Conservation (phyloP, 2,797 vertebrate genomes). For the Tympanoctomys barrerae region DNA sequence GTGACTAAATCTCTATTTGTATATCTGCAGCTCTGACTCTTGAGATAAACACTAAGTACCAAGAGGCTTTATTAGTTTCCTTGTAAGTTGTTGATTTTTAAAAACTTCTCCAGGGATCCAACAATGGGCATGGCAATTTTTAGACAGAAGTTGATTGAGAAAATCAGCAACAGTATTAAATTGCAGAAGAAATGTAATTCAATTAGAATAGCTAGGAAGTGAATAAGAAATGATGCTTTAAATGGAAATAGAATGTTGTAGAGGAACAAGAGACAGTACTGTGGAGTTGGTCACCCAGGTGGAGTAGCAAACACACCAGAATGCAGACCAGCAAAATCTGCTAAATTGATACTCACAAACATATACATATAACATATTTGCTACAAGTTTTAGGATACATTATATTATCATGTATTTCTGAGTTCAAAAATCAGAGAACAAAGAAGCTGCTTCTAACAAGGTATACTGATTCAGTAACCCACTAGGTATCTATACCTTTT, state of each 20-base stretch:
- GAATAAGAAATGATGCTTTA: background rate
- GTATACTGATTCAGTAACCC: background rate
- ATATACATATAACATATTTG: background rate
- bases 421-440: background rate
- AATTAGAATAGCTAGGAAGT: background rate
- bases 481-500: background rate
- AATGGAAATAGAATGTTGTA: background rate
- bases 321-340: background rate
- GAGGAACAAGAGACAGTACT: background rate
- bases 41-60: background rate
- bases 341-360: background rate
- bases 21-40: background rate
- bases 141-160: background rate
- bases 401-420: background rate
- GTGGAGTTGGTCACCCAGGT: background rate
- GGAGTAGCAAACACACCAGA: background rate
- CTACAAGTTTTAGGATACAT: background rate
- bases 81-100: background rate
- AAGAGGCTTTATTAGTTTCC: background rate
- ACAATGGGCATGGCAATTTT: background rate
- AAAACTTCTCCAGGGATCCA: background rate
- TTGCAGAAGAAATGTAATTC: background rate
- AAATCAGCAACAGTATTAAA: background rate
- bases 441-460: background rate
- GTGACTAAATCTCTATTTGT: background rate